Base-by-base conservation (phyloP, 2,888 invertebrate species). In the Gymnocheta viridis region DNA sequence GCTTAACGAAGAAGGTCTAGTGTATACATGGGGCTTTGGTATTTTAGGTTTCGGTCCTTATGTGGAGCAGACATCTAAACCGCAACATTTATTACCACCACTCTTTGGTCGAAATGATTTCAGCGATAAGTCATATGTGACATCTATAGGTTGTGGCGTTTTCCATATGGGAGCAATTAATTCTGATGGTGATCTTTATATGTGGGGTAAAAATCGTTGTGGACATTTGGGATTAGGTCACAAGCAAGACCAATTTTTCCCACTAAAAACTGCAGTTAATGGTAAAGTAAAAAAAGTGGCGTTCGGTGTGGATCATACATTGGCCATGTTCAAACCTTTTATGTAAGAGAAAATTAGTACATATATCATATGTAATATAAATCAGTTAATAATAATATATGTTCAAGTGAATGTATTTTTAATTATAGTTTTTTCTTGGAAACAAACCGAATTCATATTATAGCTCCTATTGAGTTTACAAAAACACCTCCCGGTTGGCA, bases 11-110 rank as follows among this genome's bases (percentile, higher is more conserved):
- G 92, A 94, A 84, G 98, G 98, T 0, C 93, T 96, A 29, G 97
- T 97, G 0, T 98, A 95, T 90, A 96, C 96, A 0, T 99, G 99
- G 99, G 99, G 99, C 5, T 98, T 94, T 91, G 99, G 99, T 38
- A 93, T 98, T 73, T 93, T 99, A 38, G 99, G 99, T 0, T 94
- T 96, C 38, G 99, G 99, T 0, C 98, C 98, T 0, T 93, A 94
- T 72, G 95, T 96, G 0, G 94, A 95, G 72, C 93, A 94, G 69
- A 92, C 95, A 0, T 89, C 92, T 0, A 92, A 92, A 82, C 98
- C 99, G 0, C 93, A 95, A 56, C 92, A 93, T 84, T 94, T 99
- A 77, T 96, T 98, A 4, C 92, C 95, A 4, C 93, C 96, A 0
- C 92, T 99, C 17, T 98, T 99, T 91, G 98, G 98, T 0, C 92